Base-by-base conservation (phyloP, 1,140 invertebrate species). In the Ephestia elutella region DNA sequence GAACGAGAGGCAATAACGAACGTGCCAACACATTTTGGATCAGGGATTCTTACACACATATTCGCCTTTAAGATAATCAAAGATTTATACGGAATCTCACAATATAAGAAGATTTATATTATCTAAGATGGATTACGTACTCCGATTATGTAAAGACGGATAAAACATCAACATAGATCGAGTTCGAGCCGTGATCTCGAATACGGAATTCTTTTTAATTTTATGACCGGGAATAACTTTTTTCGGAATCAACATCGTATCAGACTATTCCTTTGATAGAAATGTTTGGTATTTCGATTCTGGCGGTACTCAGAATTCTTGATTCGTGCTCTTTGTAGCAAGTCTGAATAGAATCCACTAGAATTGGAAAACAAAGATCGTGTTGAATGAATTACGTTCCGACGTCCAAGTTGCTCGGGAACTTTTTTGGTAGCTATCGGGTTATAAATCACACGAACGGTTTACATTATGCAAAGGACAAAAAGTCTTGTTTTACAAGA, bases 101-200 rank as follows among this genome's bases (percentile, higher is more conserved):
- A 63, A 58, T 69, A 66, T 63, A 20, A 49, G 38, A 32, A 53
- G 49, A 56, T 58, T 61, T 44, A 53, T 64, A 66, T 66, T 59
- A 58, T 50, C 30, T 57, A 21, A 63, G 62, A 63, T 57, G 56
- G 57, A 62, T 70, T 64, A 66, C 57, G 50, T 54, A 32, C 32
- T 57, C 15, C 30, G 48, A 63, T 66, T 63, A 69, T 65, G 63
- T 56, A 65, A 54, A 63, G 57, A 50, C n/a, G 19, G 30, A 18
- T 49, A 32, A 57, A 35, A 30, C 38, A 49, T 59, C 54, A 20
- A 30, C 30, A n/a, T 53, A 20, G 56, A 61, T 60, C 55, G 57
- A 57, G 30, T 10, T 55, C 25, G 56, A 32, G 38, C n/a, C 60
- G 61, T 69, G 59, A 54, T 69, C 30, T 49, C 61, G 67, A 65